Conservation (phyloP, 2,113 vertebrate genomes). For the Promerops cafer region DNA sequence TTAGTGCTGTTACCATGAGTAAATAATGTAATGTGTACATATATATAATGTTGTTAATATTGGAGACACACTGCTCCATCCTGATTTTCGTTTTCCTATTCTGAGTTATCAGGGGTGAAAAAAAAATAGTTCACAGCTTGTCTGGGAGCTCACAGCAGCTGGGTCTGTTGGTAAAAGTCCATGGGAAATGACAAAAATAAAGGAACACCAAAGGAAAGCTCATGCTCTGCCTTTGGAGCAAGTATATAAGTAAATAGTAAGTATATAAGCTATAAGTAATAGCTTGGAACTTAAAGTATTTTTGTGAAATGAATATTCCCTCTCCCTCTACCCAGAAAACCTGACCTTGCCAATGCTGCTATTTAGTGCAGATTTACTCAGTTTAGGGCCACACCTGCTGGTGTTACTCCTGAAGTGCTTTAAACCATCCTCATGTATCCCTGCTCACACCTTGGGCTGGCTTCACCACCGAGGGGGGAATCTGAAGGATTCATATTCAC, state of each 20-base stretch:
- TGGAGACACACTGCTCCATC: not conserved
- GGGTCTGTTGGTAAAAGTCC: not conserved
- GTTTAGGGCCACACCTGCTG: not conserved
- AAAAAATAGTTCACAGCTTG: not conserved
- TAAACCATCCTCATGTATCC: accelerated
- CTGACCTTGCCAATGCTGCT: not conserved
- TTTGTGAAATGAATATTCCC: not conserved
- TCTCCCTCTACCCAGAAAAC: accelerated
- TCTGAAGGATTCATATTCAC: not conserved
- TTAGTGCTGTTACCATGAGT: not conserved
- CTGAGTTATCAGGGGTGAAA: not conserved
- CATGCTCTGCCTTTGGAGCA: accelerated
- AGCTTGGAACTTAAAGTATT: not conserved
- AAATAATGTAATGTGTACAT: too few relatives aligned
- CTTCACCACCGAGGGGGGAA: accelerated
- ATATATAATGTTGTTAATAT: not conserved
- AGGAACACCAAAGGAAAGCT: not conserved
- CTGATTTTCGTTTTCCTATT: not conserved
- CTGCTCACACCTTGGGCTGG: accelerated
- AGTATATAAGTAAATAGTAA: too few relatives aligned
- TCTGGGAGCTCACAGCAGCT: not conserved
- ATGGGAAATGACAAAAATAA: not conserved
- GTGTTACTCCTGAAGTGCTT: not conserved
- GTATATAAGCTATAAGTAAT: too few relatives aligned
- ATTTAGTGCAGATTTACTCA: not conserved